These are phyloP conservation scores for Caenorhabditis panamensis DNA, from an alignment of 2,888 invertebrate genomes.

Conservation along the genomic window DNA sequence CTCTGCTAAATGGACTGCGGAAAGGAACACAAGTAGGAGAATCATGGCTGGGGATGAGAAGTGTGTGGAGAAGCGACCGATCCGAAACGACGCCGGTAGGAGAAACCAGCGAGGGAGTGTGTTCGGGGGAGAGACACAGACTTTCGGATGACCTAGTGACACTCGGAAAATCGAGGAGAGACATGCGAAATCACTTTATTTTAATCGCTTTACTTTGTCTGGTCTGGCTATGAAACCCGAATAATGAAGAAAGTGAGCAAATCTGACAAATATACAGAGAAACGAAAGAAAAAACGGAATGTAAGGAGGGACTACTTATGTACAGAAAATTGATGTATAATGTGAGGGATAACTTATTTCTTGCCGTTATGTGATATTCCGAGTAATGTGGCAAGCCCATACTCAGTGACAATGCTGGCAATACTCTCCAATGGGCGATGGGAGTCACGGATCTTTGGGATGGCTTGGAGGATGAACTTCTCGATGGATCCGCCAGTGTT, in stretches of 20 bases:
- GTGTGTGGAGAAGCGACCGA: conserved; percentile 17
- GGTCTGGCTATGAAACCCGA: conserved; percentile 7
- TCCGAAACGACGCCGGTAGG: conserved; percentile 16
- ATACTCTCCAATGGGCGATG: conserved; percentile 68
- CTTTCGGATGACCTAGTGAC: conserved; percentile 41
- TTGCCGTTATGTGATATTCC: conserved; percentile 63
- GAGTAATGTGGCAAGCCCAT: conserved; percentile 65
- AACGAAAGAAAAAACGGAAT: neutral
- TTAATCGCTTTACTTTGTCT: neutral
- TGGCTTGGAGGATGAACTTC: conserved; percentile 79
- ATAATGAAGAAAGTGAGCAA: conserved; percentile 2
- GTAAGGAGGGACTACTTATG: neutral
- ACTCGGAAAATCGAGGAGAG: neutral
- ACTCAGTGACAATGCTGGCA: conserved; percentile 70
- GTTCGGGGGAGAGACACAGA: conserved; percentile 18
- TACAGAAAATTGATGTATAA: no score
- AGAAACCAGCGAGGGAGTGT: conserved; percentile 3
- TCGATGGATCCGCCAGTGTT: conserved; percentile 76
- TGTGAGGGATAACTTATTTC: conserved; percentile 9
- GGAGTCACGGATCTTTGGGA: conserved; percentile 73
- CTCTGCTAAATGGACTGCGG: neutral
- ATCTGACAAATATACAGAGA: conserved; percentile 2
- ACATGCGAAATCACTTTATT: conserved; percentile 11
- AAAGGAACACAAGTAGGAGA: neutral
- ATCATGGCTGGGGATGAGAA: neutral